Evolutionary conservation across 2,888 invertebrate genomes (phyloP).

Genomic region (Homarus gammarus): DNA sequence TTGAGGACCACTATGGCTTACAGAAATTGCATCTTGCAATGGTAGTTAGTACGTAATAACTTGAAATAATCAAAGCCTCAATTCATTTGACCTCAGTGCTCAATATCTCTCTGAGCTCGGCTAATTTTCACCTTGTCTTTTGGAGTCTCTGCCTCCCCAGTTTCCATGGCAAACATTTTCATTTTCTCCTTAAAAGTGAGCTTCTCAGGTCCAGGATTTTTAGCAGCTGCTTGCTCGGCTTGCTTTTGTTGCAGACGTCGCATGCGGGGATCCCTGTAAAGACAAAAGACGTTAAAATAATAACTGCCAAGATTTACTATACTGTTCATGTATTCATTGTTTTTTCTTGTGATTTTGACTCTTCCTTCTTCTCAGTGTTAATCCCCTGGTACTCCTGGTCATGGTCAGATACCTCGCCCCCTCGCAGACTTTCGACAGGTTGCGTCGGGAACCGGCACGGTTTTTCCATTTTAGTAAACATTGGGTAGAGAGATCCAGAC

Average conservation of each 20-base stretch:
- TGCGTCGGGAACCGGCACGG: too few species aligned
- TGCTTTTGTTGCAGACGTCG: slow-evolving; percentile 91
- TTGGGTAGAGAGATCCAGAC: too few species aligned
- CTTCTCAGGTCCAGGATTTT: slow-evolving; percentile 89
- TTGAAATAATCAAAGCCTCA: background rate
- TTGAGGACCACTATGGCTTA: slow-evolving; percentile 9
- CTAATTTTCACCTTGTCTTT: slow-evolving; percentile 98
- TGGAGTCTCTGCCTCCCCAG: slow-evolving; percentile 94
- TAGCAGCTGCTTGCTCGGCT: slow-evolving; percentile 82
- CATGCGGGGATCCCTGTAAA: slow-evolving; percentile 90
- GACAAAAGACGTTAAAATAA: slow-evolving; percentile 6
- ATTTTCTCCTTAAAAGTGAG: slow-evolving; percentile 99
- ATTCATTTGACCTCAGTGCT: slow-evolving; percentile 79
- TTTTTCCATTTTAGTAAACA: too few species aligned
- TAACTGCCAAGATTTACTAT: background rate
- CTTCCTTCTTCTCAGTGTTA: too few species aligned
- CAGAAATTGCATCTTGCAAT: background rate
- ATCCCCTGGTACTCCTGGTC: too few species aligned
- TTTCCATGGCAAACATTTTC: slow-evolving; percentile 99
- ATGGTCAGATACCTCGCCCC: too few species aligned
- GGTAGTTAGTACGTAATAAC: too few species aligned
- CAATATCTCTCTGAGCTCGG: slow-evolving; percentile 95
- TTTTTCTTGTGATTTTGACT: too few species aligned
- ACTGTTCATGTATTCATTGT: too few species aligned
- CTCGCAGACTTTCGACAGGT: too few species aligned